Conservation (phyloP, 2,888 invertebrate genomes). For the Drosophila hamatofila region DNA sequence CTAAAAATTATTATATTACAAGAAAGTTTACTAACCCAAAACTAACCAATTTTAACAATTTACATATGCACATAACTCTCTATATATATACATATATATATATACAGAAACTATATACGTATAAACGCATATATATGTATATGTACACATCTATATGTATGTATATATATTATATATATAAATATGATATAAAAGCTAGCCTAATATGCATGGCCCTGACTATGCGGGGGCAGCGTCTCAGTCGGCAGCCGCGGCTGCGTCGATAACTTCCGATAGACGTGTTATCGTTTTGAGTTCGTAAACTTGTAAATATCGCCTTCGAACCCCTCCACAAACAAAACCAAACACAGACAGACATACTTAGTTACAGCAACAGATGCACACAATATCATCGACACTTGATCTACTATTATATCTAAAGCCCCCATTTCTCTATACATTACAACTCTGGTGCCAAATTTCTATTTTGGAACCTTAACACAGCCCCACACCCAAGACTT, state of each 20-base stretch:
- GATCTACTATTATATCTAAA: slow-evolving; percentile 45
- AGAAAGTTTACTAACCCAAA: slow-evolving; percentile 78
- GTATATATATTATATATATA: slow-evolving; percentile 40
- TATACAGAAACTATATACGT: slow-evolving; percentile 62
- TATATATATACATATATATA: slow-evolving; percentile 41
- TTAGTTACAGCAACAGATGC: slow-evolving; percentile 26
- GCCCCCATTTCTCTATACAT: slow-evolving; percentile 54
- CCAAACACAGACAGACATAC: slow-evolving; percentile 32
- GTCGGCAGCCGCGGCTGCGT: slow-evolving; percentile 13
- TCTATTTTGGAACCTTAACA: slow-evolving; percentile 58
- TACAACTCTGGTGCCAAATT: slow-evolving; percentile 75
- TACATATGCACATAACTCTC: slow-evolving; percentile 73
- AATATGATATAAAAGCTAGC: slow-evolving; percentile 63
- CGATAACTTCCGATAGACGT: slow-evolving; percentile 51
- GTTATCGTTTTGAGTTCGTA: slow-evolving; percentile 76
- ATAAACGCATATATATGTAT: slow-evolving; percentile 45
- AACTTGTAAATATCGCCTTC: slow-evolving; percentile 71
- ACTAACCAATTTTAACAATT: slow-evolving; percentile 82
- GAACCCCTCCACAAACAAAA: slow-evolving; percentile 37
- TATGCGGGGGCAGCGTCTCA: slow-evolving; percentile 40
- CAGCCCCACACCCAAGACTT: slow-evolving; percentile 81
- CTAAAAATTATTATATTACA: slow-evolving; percentile 49
- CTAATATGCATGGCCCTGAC: slow-evolving; percentile 46
- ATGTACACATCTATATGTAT: slow-evolving; percentile 47
- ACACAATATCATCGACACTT: slow-evolving; percentile 29